These are phyloP conservation scores for Heliconius congener DNA, from an alignment of 1,140 invertebrate species.

Conservation along the genomic window DNA sequence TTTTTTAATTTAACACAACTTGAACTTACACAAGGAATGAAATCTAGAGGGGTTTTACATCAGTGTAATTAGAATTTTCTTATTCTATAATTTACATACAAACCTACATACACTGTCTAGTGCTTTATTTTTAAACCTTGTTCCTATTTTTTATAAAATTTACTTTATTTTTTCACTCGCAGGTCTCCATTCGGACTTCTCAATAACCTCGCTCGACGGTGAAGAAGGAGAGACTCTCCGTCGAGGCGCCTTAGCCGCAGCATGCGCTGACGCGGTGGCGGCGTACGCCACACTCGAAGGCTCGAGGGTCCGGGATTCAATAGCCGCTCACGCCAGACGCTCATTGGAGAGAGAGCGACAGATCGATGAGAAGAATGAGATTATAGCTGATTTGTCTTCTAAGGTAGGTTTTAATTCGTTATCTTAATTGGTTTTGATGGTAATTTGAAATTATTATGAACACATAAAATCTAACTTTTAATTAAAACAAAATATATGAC, in stretches of 20 bases:
- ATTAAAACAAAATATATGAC: too few relatives aligned
- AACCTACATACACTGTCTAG: too few relatives aligned
- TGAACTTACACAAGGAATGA: too few relatives aligned
- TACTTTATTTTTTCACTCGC: constrained; percentile 27
- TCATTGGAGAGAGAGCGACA: constrained; percentile 89
- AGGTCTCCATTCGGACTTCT: constrained; percentile 83
- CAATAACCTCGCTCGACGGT: constrained; percentile 80
- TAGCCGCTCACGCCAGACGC: constrained; percentile 88
- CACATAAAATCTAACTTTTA: too few relatives aligned
- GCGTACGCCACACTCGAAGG: constrained; percentile 88
- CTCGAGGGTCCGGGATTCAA: constrained; percentile 89
- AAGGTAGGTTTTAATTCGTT: constrained; percentile 82
- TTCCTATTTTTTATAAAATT: too few relatives aligned
- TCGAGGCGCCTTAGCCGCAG: constrained; percentile 81
- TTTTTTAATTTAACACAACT: too few relatives aligned
- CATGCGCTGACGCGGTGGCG: constrained; percentile 87
- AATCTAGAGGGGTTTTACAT: too few relatives aligned
- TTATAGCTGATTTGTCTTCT: constrained; percentile 89
- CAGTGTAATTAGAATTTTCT: too few relatives aligned
- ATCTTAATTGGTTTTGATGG: too few relatives aligned
- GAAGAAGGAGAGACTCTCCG: constrained; percentile 79
- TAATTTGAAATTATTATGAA: too few relatives aligned
- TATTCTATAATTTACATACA: too few relatives aligned
- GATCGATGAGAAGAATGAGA: constrained; percentile 89
- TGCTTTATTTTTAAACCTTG: not conserved